phyloP scores from a whole-genome alignment of 2,797 vertebrate genomes.

The Prionace glauca region DNA sequence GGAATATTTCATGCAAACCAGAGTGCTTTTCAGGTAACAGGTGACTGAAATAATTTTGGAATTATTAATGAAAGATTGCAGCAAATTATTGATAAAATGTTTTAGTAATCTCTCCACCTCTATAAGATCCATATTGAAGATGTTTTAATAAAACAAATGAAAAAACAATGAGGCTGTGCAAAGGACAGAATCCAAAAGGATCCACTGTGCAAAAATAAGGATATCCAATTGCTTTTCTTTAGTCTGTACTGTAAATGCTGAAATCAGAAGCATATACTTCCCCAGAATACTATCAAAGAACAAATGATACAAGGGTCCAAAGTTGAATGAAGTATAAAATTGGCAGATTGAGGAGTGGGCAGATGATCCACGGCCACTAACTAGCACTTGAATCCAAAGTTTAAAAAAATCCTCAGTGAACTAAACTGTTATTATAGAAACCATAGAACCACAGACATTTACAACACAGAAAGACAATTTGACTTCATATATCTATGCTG shows the following conservation, averaged over 20 bases:
- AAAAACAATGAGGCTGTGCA: not conserved
- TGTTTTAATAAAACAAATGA: not conserved
- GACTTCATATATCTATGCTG: not conserved
- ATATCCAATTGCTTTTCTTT: not conserved
- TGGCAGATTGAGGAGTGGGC: not conserved
- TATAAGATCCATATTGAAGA: not conserved
- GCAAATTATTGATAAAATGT: no score
- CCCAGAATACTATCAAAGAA: not conserved
- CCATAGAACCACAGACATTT: not conserved
- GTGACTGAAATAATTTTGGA: not conserved
- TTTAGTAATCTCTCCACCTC: not conserved
- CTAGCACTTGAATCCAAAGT: not conserved
- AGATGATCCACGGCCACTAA: not conserved
- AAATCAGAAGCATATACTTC: not conserved
- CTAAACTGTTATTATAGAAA: not conserved
- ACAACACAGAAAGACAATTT: not conserved
- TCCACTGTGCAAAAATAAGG: not conserved
- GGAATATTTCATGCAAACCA: not conserved
- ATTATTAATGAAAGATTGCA: constrained; percentile 1
- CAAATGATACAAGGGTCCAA: not conserved
- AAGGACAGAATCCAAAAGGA: not conserved
- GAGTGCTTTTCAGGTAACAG: not conserved
- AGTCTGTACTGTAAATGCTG: no score
- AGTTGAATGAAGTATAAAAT: not conserved
- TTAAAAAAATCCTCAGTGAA: not conserved